These are phyloP conservation scores for Drosophila pandora DNA, from an alignment of 1,140 invertebrate species.

Conservation along the genomic window DNA sequence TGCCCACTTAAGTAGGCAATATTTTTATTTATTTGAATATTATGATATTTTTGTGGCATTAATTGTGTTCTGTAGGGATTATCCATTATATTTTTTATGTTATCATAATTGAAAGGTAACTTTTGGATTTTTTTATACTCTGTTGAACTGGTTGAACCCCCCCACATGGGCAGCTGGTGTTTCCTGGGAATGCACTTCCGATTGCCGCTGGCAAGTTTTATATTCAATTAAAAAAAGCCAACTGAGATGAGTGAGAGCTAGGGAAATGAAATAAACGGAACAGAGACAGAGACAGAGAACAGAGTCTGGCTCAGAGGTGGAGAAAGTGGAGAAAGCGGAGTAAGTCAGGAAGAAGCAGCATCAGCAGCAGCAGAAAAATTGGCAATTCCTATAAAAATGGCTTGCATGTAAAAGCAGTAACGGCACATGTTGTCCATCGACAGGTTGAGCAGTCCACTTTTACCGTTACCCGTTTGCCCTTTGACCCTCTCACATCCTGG, in stretches of 20 bases:
- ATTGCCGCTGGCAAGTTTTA: constrained; percentile 79
- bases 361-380: constrained; percentile 51
- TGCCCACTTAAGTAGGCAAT: too few species aligned
- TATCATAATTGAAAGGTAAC: constrained; percentile 80
- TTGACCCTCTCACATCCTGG: not conserved
- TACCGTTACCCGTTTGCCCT: not conserved
- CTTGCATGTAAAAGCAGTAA: constrained; percentile 54
- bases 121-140: constrained; percentile 13
- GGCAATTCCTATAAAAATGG: constrained; percentile 77
- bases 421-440: constrained; percentile 64
- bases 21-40: constrained; percentile 44
- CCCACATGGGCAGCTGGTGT: constrained; percentile 64
- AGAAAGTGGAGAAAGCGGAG: constrained; percentile 21
- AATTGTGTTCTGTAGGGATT: constrained; percentile 6
- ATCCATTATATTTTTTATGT: constrained; percentile 46
- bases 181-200: constrained; percentile 78
- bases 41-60: not conserved
- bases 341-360: constrained; percentile 6
- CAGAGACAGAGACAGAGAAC: constrained; percentile 5
- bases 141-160: constrained; percentile 16
- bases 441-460: constrained; percentile 40
- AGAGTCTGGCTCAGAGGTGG: not conserved
- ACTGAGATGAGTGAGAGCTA: constrained; percentile 11
- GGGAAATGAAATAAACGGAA: constrained; percentile 1
- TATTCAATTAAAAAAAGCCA: constrained; percentile 77